phyloP scores from a whole-genome alignment of 2,888 invertebrate genomes.

The Euphydryas editha region DNA sequence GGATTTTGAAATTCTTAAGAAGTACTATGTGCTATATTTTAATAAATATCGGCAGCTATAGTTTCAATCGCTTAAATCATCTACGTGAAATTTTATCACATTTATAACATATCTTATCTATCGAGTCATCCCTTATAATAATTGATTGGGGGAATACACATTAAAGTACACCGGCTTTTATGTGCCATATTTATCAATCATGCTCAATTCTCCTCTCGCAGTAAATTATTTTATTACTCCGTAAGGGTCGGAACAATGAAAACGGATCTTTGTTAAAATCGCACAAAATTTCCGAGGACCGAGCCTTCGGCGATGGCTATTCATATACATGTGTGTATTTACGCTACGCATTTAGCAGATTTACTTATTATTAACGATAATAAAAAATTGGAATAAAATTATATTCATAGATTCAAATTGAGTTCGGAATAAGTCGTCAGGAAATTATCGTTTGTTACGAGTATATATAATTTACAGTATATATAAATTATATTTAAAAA shows the following conservation, averaged over 20 bases:
- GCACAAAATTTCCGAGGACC: constrained; percentile 22
- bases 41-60: too few relatives aligned
- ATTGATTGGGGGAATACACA: constrained; percentile 34
- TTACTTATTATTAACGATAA: constrained; percentile 15
- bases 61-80: too few relatives aligned
- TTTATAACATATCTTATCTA: neutral
- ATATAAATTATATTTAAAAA: too few relatives aligned
- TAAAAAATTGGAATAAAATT: neutral
- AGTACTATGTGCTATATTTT: too few relatives aligned
- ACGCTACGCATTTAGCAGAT: constrained; percentile 13
- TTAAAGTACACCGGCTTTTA: constrained; percentile 28
- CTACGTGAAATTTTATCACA: neutral
- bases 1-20: too few relatives aligned
- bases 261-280: constrained; percentile 34
- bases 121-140: constrained; percentile 6
- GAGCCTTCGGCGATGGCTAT: constrained; percentile 17
- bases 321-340: constrained; percentile 11
- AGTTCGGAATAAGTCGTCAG: too few relatives aligned
- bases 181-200: constrained; percentile 37
- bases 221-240: constrained; percentile 38
- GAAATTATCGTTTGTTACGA: too few relatives aligned
- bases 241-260: constrained; percentile 33
- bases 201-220: constrained; percentile 31
- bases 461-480: too few relatives aligned
- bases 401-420: too few relatives aligned